Base-by-base conservation (phyloP, 2,797 vertebrate species). In the Rousettus madagascariensis region DNA sequence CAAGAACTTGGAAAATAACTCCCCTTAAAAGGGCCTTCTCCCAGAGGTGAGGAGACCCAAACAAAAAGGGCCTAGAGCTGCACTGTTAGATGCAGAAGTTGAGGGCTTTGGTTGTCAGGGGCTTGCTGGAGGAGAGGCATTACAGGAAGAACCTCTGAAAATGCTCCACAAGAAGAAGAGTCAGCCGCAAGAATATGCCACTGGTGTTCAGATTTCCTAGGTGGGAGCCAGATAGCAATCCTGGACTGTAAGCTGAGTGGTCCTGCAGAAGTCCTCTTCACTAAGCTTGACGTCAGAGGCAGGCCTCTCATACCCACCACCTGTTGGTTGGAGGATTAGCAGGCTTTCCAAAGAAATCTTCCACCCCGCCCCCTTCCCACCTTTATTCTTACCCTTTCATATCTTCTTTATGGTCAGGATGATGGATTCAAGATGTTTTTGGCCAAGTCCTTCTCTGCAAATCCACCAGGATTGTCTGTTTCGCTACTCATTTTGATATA, bases 371-470 rank as follows among this genome's bases (percentile, higher is more conserved):
- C 12, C 26, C 41, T 86, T 82, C 10, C 51, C 22, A 4, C 26
- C 22, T 68, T n/a, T 57, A 1, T 20, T 55, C 57, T 69, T 59
- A 36, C 2, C 7, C 8, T 41, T 80, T 84, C 33, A 5, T 13
- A 24, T 53, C 33, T 43, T 86, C 24, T 63, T 72, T 63, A 46
- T 4, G 16, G 43, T 17, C 24, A 65, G n/a, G 83, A 49, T 51
- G 65, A 24, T 82, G 46, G n/a, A 26, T 61, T 91, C 30, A 55
- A n/a, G 72, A 68, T 15, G 12, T 24, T 86, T 38, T 77, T 15
- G 57, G 77, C 51, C 17, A 93, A 55, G 36, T 75, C 13, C 26
- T 80, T 17, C 33, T 85, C 74, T 68, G 78, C 68, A 94, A 61
- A 74, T 55, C 11, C n/a, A 33, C 51, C 53, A 78, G 51, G 41